Evolutionary conservation across 2,888 invertebrate species (phyloP), one percentile per base, ranked within the genome.

Genomic region (Microplitis manilae): DNA sequence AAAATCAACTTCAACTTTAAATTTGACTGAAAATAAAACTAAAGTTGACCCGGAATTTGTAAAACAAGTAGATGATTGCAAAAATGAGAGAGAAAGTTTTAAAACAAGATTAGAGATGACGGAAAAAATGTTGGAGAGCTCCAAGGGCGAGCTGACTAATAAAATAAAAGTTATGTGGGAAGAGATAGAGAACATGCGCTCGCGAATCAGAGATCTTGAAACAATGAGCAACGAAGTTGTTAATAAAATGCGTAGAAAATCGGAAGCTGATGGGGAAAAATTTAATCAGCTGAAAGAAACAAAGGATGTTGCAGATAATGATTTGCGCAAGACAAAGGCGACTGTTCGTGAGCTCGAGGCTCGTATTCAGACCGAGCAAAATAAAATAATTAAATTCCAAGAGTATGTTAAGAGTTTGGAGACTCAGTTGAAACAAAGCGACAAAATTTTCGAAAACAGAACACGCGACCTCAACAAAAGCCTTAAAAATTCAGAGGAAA

Each of bases 361-460:
- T 1, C 79, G 79, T n/a, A 41, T 77, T 50, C 70, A 75, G 5
- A 79, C 73, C 68, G 81, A 83, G 13, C 84, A 87, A 39, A 76
- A 50, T 0, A 86, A 83, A 79, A 79, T 86, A 20, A 81, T 76
- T 8, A 82, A 83, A 67, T 50, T 86, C 30, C 87, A 86, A 68
- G 78, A 73, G 5, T 79, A 30, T 1, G 15, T 84, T 1, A 86
- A 84, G 39, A 80, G 72, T 8, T 39, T 87, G 40, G 86, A 87
- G 73, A 15, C 20, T 0, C 85, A 86, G 68, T 39, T 86, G 41
- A 86, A 85, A 69, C 84, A 85, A 61, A 88, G 85, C 77, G 86
- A 87, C 30, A 68, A 81, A 2, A 61, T 77, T 6, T 77, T 80
- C 61, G 86, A 88, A 13, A 77, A 77, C 17, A 80, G 77, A 6